Evolutionary conservation across 1,140 invertebrate species (phyloP), one percentile per base, ranked within the genome.

Genomic region (Dreissena rostriformis): DNA sequence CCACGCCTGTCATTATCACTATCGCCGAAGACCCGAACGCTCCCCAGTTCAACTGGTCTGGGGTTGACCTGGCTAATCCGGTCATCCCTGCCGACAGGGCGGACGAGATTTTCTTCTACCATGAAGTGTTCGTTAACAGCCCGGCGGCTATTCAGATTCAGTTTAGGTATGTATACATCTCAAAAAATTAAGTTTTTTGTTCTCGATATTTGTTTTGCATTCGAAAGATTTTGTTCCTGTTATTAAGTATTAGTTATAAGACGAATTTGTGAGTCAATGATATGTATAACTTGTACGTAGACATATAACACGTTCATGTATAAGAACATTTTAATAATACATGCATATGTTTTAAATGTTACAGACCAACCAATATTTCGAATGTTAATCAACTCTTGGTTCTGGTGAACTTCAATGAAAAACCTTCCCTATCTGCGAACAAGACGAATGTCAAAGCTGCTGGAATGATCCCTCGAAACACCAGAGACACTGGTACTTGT

Each of bases 341-440:
- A 39, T 2, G 39, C 8, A 39, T 39, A 39, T 39, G 39, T 5
- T 8, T 2, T 39, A 2, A 39, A 39, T 39, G 55, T 79, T 67
- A 0, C 28, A 79, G 77, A 49, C 67, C 22, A 10, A 79, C 66
- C 10, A 55, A 79, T n/a, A 39, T 10, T 15, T 76, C 82, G 15
- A 28, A 28, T 24, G 61, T 24, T 4, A 72, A 76, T n/a, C 90
- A 91, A 68, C 82, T 90, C 53, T 82, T 90, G 24, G 86, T 89
- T 8, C 72, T 91, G 7, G 66, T 89, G 11, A 85, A 82, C 29
- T 81, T 84, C 55, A 76, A 83, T 4, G 57, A 76, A 0, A 76
- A 14, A 71, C 74, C 65, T 65, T 73, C 39, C n/a, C 12, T 72
- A 51, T 55, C 57, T 26, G n/a, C 0, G 11, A 71, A 17, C 15